Evolutionary conservation across 64 coral and sea anemone genomes (phyloP).

Genomic region (Pocillopora damicornis): DNA sequence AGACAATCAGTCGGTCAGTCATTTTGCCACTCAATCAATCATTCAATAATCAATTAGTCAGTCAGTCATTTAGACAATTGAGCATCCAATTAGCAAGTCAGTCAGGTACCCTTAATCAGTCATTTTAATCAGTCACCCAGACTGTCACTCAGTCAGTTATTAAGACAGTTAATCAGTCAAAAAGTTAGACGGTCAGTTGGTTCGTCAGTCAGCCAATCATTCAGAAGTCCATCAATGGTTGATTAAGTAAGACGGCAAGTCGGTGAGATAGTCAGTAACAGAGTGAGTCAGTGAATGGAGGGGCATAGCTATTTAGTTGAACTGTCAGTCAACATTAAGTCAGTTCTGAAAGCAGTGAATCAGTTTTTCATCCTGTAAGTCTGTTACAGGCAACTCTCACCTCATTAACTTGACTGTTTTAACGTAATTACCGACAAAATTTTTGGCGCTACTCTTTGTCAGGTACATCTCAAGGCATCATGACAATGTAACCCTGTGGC

Average conservation of each 20-base stretch:
- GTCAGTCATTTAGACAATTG: neutral
- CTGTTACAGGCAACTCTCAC: neutral
- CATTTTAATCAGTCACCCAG: neutral
- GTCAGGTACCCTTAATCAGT: neutral
- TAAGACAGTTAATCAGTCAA: neutral
- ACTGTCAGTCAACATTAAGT: too few relatives aligned
- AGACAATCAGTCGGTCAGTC: too few relatives aligned
- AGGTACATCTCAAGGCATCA: conserved; percentile 69
- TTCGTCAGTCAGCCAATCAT: neutral
- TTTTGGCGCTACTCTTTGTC: neutral
- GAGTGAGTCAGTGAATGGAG: too few relatives aligned
- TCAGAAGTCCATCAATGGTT: neutral
- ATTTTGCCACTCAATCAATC: too few relatives aligned
- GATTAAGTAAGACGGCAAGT: too few relatives aligned
- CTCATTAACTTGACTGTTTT: neutral
- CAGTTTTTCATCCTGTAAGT: neutral
- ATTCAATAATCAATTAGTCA: too few relatives aligned
- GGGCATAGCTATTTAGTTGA: too few relatives aligned
- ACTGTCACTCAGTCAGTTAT: neutral
- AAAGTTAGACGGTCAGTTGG: neutral
- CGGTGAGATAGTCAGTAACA: too few relatives aligned
- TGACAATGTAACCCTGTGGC: conserved; percentile 75
- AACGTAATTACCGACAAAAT: neutral
- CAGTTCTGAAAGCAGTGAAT: neutral
- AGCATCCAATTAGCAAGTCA: too few relatives aligned